These are phyloP conservation scores for Lycodopsis pacificus DNA, from an alignment of 2,797 vertebrate species.

Conservation along the genomic window DNA sequence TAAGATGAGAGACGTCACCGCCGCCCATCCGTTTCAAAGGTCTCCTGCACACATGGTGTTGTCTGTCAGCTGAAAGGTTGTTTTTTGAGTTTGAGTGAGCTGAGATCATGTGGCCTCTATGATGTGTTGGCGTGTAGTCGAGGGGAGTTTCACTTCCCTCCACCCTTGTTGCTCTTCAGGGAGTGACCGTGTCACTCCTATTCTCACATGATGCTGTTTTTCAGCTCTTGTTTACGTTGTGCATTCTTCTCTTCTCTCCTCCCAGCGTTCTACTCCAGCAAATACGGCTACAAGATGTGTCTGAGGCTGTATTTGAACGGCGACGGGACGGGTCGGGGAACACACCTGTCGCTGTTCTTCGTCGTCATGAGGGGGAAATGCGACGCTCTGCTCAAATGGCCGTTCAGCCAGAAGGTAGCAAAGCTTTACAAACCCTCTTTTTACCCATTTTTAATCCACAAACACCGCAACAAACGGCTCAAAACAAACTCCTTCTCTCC, in stretches of 20 bases:
- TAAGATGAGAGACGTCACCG: constrained; percentile 57
- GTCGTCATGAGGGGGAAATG: constrained; percentile 96
- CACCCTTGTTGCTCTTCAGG: constrained; percentile 48
- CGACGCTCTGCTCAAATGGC: constrained; percentile 95
- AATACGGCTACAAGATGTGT: constrained; percentile 99
- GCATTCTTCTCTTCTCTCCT: neutral
- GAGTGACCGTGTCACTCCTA: constrained; percentile 11
- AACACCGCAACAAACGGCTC: rapidly evolving
- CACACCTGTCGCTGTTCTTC: constrained; percentile 96
- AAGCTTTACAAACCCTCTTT: neutral
- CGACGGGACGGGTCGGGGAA: constrained; percentile 92
- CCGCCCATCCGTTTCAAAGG: neutral
- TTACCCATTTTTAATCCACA: rapidly evolving
- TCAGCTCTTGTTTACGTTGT: constrained; percentile 6
- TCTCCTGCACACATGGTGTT: neutral
- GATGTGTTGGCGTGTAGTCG: constrained; percentile 16
- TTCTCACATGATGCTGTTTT: constrained; percentile 3
- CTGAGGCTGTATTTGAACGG: constrained; percentile 96
- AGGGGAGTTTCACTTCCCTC: constrained; percentile 45
- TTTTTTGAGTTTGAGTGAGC: neutral
- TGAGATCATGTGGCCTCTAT: constrained; percentile 19
- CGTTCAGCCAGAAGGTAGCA: constrained; percentile 97
- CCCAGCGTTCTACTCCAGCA: constrained; percentile 96
- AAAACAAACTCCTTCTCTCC: neutral
- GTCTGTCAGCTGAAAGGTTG: neutral